Conservation (phyloP, 2,888 invertebrate genomes). For the Corbicula japonica region DNA sequence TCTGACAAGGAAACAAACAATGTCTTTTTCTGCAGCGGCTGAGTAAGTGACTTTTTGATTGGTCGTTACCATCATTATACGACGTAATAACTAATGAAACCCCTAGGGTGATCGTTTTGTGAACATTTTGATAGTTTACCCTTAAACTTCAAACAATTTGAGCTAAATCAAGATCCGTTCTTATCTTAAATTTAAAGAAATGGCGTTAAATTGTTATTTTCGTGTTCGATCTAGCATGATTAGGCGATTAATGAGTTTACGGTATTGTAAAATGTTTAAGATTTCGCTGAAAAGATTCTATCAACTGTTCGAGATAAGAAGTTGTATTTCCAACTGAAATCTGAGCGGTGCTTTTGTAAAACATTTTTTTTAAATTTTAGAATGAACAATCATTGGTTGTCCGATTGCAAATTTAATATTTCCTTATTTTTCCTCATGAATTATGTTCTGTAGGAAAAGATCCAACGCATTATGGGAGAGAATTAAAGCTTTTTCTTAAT, state of each 20-base stretch:
- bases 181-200: slow-evolving; percentile 19
- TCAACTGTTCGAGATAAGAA: no score
- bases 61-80: slow-evolving; percentile 42
- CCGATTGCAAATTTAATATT: no score
- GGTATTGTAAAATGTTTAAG: no score
- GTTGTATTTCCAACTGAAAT: no score
- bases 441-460: no score
- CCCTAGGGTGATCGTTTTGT: slow-evolving; percentile 39
- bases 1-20: slow-evolving; percentile 44
- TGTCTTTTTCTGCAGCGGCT: slow-evolving; percentile 19
- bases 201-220: not conserved
- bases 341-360: no score
- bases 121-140: slow-evolving; percentile 34
- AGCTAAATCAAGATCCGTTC: not conserved
- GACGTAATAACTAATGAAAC: slow-evolving; percentile 62
- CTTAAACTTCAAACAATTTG: slow-evolving; percentile 26
- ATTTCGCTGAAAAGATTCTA: no score
- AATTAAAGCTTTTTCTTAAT: no score
- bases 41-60: slow-evolving; percentile 54
- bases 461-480: no score
- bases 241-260: not conserved
- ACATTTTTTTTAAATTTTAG: no score
- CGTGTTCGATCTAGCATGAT: not conserved
- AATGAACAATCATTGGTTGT: no score
- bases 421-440: no score